Evolutionary conservation across 2,113 vertebrate species (phyloP).

Genomic region (Laticauda laticaudata): DNA sequence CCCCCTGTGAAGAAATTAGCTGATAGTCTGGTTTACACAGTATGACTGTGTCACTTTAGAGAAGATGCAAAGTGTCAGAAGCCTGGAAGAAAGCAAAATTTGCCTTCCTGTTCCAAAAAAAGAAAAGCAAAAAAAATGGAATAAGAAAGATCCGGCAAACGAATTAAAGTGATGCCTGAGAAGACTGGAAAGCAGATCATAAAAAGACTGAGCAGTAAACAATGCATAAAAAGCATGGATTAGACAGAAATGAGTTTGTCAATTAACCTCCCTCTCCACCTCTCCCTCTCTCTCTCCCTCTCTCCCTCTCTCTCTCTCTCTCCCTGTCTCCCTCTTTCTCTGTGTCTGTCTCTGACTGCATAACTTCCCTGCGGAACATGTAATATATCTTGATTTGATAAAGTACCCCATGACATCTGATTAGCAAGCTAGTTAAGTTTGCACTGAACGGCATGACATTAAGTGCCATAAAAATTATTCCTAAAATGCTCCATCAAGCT

Average conservation of each 20-base stretch:
- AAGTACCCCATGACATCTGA: background rate
- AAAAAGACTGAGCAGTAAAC: background rate
- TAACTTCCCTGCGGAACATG: background rate
- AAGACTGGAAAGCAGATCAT: background rate
- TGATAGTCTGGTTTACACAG: background rate
- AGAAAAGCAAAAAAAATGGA: background rate
- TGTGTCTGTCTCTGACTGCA: no score
- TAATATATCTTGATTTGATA: background rate
- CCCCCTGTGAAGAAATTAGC: background rate
- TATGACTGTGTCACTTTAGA: no score
- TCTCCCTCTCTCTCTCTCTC: no score
- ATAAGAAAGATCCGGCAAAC: background rate
- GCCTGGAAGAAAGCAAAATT: background rate
- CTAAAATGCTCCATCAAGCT: background rate
- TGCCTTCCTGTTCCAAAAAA: background rate
- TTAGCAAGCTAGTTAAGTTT: background rate
- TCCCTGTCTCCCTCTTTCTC: background rate
- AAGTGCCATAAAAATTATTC: background rate
- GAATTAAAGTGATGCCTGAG: background rate
- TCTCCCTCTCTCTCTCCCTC: no score
- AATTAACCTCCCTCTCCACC: background rate
- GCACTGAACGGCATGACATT: background rate
- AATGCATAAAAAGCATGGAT: background rate
- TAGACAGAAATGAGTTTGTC: background rate
- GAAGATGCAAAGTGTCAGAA: no score